Conservation (phyloP, 2,797 vertebrate species). For the Agapornis canus region DNA sequence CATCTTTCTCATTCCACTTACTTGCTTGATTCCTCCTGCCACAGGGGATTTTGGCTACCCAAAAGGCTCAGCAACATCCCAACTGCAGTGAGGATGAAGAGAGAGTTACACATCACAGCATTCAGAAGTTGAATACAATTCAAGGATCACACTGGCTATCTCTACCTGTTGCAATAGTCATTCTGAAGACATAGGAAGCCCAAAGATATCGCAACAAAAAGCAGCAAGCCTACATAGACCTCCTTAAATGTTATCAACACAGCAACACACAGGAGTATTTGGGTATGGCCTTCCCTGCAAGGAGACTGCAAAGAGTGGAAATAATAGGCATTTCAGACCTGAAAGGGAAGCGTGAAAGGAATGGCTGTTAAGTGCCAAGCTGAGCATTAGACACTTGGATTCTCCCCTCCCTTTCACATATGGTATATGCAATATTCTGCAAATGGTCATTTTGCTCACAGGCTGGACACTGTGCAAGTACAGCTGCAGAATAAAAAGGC, state of each 20-base stretch:
- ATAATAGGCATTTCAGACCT: background rate
- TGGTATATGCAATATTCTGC: background rate
- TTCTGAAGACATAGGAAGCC: background rate
- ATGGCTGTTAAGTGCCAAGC: background rate
- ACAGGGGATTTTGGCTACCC: background rate
- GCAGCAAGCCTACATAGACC: fast-evolving
- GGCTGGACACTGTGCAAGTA: constrained; percentile 6
- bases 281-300: background rate
- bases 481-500: background rate
- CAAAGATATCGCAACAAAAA: background rate
- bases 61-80: background rate
- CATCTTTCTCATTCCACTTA: background rate
- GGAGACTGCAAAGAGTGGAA: background rate
- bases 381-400: background rate
- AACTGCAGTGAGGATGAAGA: fast-evolving
- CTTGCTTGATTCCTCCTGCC: background rate
- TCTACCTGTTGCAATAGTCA: background rate
- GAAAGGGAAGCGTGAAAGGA: constrained; percentile 14
- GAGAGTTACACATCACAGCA: fast-evolving
- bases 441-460: constrained; percentile 26
- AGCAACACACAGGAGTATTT: background rate
- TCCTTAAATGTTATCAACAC: background rate
- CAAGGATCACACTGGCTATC: background rate
- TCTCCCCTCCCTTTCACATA: background rate
- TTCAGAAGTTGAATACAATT: background rate